These are phyloP conservation scores for Mesocentrotus franciscanus DNA, from an alignment of 53 echinoderm and acorn worm genomes.

Conservation along the genomic window DNA sequence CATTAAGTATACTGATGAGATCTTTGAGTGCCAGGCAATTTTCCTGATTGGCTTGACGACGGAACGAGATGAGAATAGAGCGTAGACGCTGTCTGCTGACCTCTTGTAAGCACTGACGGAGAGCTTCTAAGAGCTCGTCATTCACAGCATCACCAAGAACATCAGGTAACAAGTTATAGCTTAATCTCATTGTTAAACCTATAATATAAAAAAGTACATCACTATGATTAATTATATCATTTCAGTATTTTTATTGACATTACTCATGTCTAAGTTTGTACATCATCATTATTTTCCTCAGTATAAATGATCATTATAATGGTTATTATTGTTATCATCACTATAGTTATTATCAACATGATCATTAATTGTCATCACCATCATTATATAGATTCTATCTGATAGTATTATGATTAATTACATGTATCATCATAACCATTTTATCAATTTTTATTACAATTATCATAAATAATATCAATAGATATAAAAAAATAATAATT, in stretches of 20 bases:
- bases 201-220: neutral
- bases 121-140: conserved; percentile 86
- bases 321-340: no score
- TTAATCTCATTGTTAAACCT: conserved; percentile 64
- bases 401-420: no score
- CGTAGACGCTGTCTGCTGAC: conserved; percentile 95
- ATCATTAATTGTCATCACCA: no score
- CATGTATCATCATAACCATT: neutral
- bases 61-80: conserved; percentile 89
- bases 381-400: no score
- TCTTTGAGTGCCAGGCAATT: conserved; percentile 82
- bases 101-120: conserved; percentile 75
- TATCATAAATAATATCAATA: neutral
- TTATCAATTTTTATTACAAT: neutral
- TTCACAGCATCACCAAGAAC: conserved; percentile 66
- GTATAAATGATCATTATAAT: neutral
- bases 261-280: neutral
- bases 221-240: neutral
- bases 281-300: neutral
- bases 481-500: no score
- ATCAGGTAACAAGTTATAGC: conserved; percentile 56
- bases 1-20: conserved; percentile 79
- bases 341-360: no score
- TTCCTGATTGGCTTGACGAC: conserved; percentile 85
- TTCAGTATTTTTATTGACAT: neutral